These are phyloP conservation scores for Aphrophora alni DNA, from an alignment of 2,888 invertebrate species.

Conservation along the genomic window DNA sequence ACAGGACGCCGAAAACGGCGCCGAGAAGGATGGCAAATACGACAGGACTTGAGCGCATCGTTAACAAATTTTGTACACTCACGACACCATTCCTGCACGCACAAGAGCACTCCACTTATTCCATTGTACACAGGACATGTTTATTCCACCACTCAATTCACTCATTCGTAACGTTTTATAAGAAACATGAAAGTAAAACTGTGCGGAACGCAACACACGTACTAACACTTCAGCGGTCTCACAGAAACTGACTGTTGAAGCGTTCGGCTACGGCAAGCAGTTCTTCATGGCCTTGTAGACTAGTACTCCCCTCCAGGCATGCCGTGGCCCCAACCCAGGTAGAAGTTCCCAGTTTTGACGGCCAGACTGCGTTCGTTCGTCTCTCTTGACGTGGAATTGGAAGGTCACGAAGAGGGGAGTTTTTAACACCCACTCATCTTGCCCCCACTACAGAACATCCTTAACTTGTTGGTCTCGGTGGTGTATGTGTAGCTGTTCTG, in stretches of 20 bases:
- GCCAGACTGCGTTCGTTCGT: slow-evolving; percentile 36
- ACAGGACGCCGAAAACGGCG: slow-evolving; percentile 66
- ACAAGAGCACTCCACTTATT: not conserved
- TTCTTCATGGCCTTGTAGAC: slow-evolving; percentile 25
- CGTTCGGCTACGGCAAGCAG: not conserved
- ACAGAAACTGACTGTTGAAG: slow-evolving; percentile 33
- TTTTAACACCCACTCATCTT: slow-evolving; percentile 38
- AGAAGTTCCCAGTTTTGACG: slow-evolving; percentile 32
- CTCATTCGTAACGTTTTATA: slow-evolving; percentile 39
- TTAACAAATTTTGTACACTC: not conserved
- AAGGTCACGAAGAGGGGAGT: slow-evolving; percentile 40
- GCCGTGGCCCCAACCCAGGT: slow-evolving; percentile 16
- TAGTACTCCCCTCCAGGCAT: slow-evolving; percentile 16
- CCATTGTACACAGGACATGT: not conserved
- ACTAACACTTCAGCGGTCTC: slow-evolving; percentile 26
- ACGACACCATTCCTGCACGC: slow-evolving; percentile 22
- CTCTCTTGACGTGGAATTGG: slow-evolving; percentile 39
- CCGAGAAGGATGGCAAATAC: slow-evolving; percentile 65
- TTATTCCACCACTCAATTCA: slow-evolving; percentile 45
- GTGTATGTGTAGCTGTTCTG: not conserved
- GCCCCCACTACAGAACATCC: slow-evolving; percentile 11
- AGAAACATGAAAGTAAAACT: not conserved
- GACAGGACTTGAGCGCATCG: slow-evolving; percentile 39
- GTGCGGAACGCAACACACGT: slow-evolving; percentile 8
- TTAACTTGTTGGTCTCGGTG: not conserved